Base-by-base conservation (phyloP, 2,797 vertebrate species). In the Muraenolepis orangiensis region DNA sequence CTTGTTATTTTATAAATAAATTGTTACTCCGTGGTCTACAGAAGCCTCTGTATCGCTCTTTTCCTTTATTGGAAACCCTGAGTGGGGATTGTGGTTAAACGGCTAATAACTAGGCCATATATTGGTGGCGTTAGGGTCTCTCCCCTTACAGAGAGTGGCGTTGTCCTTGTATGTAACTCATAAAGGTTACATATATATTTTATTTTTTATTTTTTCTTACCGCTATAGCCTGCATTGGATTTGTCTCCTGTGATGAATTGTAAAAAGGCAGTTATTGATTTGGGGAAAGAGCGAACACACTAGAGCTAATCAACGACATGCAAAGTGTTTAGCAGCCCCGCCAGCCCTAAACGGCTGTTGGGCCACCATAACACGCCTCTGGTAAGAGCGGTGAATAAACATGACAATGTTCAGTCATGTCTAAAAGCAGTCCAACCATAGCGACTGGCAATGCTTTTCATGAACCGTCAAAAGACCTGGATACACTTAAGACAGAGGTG, bases 141-240 rank as follows among this genome's bases (percentile, higher is more conserved):
- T n/a, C n/a, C n/a, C n/a, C n/a, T n/a, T n/a, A n/a, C n/a, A n/a
- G n/a, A n/a, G n/a, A n/a, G n/a, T n/a, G n/a, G n/a, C n/a, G n/a
- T n/a, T n/a, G n/a, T n/a, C n/a, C n/a, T n/a, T n/a, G n/a, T n/a
- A n/a, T n/a, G n/a, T n/a, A n/a, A n/a, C n/a, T n/a, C n/a, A 66
- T 6, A 66, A 2, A 29, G 66, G 6, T 12, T 29, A 31, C 51
- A 67, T 18, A 6, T 28, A 11, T 4, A 29, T 29, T 31, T 4
- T 28, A 28, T 23, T 30, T 31, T 0, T 67, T 6, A n/a, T 29
- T 30, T 7, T 6, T 2, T n/a, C 93, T 92, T 89, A 95, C 94
- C 75, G 93, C 93, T 76, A 95, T 94, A 0, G 34, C 91, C 82
- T 94, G 91, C 94, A 95, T 88, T 14, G 91, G 92, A 81, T 94